Evolutionary conservation across 2,797 vertebrate genomes (phyloP).

Genomic region (Syngnathus rostellatus): DNA sequence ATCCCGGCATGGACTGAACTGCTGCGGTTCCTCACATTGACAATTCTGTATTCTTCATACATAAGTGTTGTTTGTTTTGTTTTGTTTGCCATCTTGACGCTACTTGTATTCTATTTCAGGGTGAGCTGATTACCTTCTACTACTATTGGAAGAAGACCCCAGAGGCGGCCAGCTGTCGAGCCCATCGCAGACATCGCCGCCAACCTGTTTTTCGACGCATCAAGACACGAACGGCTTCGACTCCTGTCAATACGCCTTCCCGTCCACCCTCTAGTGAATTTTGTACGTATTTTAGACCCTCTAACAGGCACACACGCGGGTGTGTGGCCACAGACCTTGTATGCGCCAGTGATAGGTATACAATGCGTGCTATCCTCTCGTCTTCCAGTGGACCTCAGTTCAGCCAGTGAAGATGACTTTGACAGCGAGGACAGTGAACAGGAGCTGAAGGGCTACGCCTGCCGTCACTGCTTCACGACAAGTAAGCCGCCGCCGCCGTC

Average conservation of each 20-base stretch:
- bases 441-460: constrained; percentile 98
- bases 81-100: constrained; percentile 17
- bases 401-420: constrained; percentile 98
- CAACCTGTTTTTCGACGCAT: constrained; percentile 98
- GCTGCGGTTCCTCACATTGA: constrained; percentile 16
- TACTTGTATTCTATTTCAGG: constrained; percentile 64
- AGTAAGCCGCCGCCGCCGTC: constrained; percentile 68
- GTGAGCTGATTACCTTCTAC: constrained; percentile 97
- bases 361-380: constrained; percentile 4
- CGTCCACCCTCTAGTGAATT: constrained; percentile 97
- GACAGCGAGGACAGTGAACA: constrained; percentile 99
- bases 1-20: constrained; percentile 67
- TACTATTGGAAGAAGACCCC: constrained; percentile 99
- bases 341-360: not conserved
- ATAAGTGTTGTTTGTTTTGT: constrained; percentile 10
- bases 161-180: constrained; percentile 92
- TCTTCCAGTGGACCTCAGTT: constrained; percentile 92
- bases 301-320: not conserved
- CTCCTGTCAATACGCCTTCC: constrained; percentile 93
- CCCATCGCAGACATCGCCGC: constrained; percentile 91
- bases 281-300: constrained; percentile 72
- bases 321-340: constrained; percentile 1
- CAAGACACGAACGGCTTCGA: constrained; percentile 95
- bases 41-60: not conserved
- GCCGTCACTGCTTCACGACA: constrained; percentile 97